A percentile compares a stretch with the other conserved stretches of the same genome.
These are phyloP conservation scores for Ditylenchus dipsaci DNA, from an alignment of 1,140 invertebrate species.

Conservation along the genomic window DNA sequence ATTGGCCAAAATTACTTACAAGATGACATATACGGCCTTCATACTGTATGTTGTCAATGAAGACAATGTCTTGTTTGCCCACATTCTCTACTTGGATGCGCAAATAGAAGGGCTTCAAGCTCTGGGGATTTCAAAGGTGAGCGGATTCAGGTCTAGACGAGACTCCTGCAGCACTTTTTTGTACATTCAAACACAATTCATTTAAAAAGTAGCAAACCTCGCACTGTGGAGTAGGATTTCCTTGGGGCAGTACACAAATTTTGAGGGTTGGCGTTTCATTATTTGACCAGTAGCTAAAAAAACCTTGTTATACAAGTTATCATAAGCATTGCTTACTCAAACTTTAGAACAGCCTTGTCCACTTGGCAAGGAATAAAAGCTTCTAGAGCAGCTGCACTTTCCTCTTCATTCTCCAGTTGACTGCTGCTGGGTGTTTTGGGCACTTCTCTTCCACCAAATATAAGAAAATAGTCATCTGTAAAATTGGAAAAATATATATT, in stretches of 20 bases:
- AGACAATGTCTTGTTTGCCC: constrained; percentile 40
- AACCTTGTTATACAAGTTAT: background rate
- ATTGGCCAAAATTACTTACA: background rate
- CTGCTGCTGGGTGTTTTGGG: no score
- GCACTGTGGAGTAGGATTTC: constrained; percentile 27
- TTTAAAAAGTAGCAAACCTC: constrained; percentile 25
- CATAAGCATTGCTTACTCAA: constrained; percentile 28
- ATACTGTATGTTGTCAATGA: constrained; percentile 41
- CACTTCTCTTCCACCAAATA: constrained; percentile 21
- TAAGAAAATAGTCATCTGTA: constrained; percentile 43
- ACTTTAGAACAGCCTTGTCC: constrained; percentile 29
- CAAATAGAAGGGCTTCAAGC: constrained; percentile 33
- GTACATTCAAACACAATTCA: constrained; percentile 5
- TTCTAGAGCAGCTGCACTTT: constrained; percentile 32
- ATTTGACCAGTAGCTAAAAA: constrained; percentile 39
- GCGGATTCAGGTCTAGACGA: constrained; percentile 34
- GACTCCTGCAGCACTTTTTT: constrained; percentile 35
- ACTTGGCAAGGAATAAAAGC: constrained; percentile 37
- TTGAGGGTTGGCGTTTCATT: constrained; percentile 41
- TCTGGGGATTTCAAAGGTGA: constrained; percentile 45
- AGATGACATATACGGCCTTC: constrained; percentile 42
- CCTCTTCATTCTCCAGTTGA: background rate
- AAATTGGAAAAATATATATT: constrained; percentile 2
- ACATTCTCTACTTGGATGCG: constrained; percentile 40
- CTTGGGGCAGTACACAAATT: constrained; percentile 38